These are phyloP conservation scores for Morpho achilles DNA, from an alignment of 2,888 invertebrate genomes.

Conservation along the genomic window DNA sequence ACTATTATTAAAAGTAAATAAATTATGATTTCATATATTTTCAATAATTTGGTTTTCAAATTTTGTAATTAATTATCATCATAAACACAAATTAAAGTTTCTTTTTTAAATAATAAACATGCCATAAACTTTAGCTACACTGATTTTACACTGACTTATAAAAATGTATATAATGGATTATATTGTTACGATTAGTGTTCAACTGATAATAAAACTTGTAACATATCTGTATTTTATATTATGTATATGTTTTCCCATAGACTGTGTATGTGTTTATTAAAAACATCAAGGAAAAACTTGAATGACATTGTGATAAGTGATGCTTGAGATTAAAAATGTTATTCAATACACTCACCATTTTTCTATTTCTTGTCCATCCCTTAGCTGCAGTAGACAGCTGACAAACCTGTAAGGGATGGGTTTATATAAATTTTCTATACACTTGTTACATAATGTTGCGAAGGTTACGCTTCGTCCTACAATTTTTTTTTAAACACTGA, in stretches of 20 bases:
- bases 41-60: not conserved
- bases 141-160: too few species aligned
- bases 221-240: too few species aligned
- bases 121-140: too few species aligned
- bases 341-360: conserved; percentile 81
- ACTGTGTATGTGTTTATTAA: not conserved
- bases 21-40: not conserved
- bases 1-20: too few species aligned
- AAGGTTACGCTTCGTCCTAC: conserved; percentile 67
- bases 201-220: too few species aligned
- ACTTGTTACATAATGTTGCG: conserved; percentile 75
- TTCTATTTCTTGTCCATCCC: conserved; percentile 88
- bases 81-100: too few species aligned
- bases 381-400: conserved; percentile 86
- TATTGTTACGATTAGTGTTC: too few species aligned
- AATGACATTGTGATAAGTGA: conserved; percentile 1
- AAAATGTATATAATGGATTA: too few species aligned
- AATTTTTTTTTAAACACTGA: conserved; percentile 29
- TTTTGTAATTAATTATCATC: too few species aligned
- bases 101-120: too few species aligned
- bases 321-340: conserved; percentile 9
- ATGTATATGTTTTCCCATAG: too few species aligned
- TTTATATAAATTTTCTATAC: conserved; percentile 59
- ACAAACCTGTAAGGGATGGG: conserved; percentile 81
- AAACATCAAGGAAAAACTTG: not conserved